These are phyloP conservation scores for Telmatherina bonti DNA, from an alignment of 2,797 vertebrate genomes.

Conservation along the genomic window DNA sequence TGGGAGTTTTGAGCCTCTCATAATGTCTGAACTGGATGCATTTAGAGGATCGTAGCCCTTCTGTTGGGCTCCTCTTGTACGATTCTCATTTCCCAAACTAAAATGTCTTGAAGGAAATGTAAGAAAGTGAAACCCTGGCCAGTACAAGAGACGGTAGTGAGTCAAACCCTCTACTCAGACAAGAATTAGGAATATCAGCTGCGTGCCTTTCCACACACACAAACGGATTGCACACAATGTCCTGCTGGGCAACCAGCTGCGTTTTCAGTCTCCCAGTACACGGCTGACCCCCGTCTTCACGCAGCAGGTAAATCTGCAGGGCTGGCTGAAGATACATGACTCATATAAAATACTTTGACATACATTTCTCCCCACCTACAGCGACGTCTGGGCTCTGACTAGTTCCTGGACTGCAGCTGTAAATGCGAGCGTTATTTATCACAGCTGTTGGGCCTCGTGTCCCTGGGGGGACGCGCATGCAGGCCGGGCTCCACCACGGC, in stretches of 20 bases:
- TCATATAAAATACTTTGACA: slow-evolving; percentile 35
- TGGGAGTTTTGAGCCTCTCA: neutral
- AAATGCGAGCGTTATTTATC: slow-evolving; percentile 60
- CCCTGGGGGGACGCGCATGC: slow-evolving; percentile 16
- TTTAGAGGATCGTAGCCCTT: neutral
- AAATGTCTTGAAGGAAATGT: neutral
- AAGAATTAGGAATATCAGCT: slow-evolving; percentile 46
- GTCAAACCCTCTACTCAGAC: slow-evolving; percentile 47
- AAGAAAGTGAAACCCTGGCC: slow-evolving; percentile 5
- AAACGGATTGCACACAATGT: slow-evolving; percentile 36
- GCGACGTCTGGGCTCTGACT: slow-evolving; percentile 34
- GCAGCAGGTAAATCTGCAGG: slow-evolving; percentile 58
- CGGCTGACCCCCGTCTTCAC: slow-evolving; percentile 1
- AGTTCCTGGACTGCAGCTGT: slow-evolving; percentile 35
- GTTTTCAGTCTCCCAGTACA: slow-evolving; percentile 45
- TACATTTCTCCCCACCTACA: slow-evolving; percentile 26
- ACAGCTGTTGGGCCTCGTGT: slow-evolving; percentile 44
- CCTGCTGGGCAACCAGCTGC: slow-evolving; percentile 56
- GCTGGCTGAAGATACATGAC: slow-evolving; percentile 38
- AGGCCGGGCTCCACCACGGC: slow-evolving; percentile 10
- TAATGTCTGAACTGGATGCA: neutral
- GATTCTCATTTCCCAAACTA: slow-evolving; percentile 1
- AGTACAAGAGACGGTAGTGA: slow-evolving; percentile 21
- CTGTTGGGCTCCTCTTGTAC: accelerated
- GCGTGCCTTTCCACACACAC: slow-evolving; percentile 39